Conservation (phyloP, 2,888 invertebrate genomes). For the Congeria kusceri region DNA sequence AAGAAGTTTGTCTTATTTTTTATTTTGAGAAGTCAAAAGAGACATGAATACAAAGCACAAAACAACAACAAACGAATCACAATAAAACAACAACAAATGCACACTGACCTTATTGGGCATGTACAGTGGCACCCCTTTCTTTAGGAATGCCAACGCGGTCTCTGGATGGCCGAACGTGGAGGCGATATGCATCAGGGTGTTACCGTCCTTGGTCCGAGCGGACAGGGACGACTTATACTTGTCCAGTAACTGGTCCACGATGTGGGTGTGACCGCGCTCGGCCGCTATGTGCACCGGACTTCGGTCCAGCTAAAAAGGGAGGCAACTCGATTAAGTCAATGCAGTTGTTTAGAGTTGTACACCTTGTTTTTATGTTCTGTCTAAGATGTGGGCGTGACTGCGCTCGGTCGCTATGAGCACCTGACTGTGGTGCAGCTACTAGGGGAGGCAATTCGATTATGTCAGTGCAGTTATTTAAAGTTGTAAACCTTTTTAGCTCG, state of each 20-base stretch:
- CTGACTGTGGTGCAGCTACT: conserved; percentile 94
- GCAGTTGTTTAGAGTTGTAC: too few relatives aligned
- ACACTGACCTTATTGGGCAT: conserved; percentile 97
- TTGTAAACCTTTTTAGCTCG: too few relatives aligned
- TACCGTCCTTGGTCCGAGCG: conserved; percentile 98
- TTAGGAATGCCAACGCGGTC: conserved; percentile 98
- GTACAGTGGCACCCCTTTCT: conserved; percentile 98
- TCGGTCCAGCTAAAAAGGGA: conserved; percentile 89
- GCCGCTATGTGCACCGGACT: conserved; percentile 99
- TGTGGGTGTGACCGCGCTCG: conserved; percentile 97
- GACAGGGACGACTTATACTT: conserved; percentile 99
- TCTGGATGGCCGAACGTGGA: conserved; percentile 98
- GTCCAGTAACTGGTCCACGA: conserved; percentile 98
- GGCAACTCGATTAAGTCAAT: background rate
- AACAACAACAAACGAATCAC: too few relatives aligned
- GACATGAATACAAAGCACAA: too few relatives aligned
- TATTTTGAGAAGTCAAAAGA: too few relatives aligned
- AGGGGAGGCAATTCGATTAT: too few relatives aligned
- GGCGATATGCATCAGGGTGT: conserved; percentile 99
- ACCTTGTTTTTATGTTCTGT: too few relatives aligned
- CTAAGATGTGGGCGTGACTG: conserved; percentile 97
- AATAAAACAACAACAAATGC: too few relatives aligned
- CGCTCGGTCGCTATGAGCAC: conserved; percentile 99
- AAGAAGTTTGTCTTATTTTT: too few relatives aligned
- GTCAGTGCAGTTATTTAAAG: too few relatives aligned